phyloP scores from a whole-genome alignment of 2,888 invertebrate species.

The Phragmatobia fuliginosa region DNA sequence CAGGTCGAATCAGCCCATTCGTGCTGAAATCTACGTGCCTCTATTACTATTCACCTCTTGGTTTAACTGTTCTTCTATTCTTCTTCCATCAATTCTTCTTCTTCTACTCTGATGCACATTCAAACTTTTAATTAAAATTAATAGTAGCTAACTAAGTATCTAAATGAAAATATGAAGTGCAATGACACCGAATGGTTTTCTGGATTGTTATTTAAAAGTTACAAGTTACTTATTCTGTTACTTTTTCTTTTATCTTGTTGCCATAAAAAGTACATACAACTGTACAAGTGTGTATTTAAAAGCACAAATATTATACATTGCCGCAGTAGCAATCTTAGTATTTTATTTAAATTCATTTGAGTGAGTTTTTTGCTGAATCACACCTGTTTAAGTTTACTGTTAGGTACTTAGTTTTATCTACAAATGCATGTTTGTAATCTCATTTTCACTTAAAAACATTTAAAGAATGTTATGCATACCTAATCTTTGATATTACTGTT shows the following conservation, averaged over 20 bases:
- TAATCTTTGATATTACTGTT: neutral
- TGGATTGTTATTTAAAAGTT: neutral
- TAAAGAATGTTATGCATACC: neutral
- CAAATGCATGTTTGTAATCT: neutral
- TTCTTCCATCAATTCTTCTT: neutral
- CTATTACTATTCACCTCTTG: no score
- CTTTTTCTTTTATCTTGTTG: neutral
- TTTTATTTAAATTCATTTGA: no score
- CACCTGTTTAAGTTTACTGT: neutral
- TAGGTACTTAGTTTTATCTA: neutral
- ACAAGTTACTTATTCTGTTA: neutral
- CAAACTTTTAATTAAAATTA: neutral
- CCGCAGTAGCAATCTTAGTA: neutral
- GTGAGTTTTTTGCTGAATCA: neutral
- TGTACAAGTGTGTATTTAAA: neutral
- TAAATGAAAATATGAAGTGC: neutral
- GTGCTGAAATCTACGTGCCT: no score
- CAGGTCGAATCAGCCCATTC: no score
- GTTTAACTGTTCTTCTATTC: neutral
- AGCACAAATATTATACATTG: neutral
- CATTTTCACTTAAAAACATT: neutral
- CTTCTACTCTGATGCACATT: neutral
- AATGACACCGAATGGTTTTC: neutral
- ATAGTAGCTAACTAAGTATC: neutral
- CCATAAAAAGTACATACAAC: neutral